Conservation (phyloP, 2,888 invertebrate genomes). For the Drosophila atripex region DNA sequence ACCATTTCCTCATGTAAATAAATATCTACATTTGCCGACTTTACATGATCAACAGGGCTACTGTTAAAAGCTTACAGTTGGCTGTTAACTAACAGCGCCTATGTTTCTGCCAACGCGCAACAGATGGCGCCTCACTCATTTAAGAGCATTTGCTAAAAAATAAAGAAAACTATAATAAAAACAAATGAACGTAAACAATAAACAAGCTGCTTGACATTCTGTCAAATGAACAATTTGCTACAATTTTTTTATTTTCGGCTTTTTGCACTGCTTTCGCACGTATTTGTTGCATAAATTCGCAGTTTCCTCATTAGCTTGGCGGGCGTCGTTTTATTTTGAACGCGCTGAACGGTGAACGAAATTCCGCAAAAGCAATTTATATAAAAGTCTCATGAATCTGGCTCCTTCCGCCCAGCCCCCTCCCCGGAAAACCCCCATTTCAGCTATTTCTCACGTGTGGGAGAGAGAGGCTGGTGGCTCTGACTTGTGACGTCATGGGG, state of each 20-base stretch:
- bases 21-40: not conserved
- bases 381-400: conserved; percentile 21
- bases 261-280: conserved; percentile 53
- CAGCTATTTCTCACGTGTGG: conserved; percentile 44
- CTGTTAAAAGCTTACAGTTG: not conserved
- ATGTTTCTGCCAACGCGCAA: not conserved
- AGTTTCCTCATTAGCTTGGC: conserved; percentile 70
- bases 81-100: not conserved
- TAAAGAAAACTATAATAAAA: not conserved
- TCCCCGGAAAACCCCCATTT: not conserved
- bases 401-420: not conserved
- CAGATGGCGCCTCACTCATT: conserved; percentile 1
- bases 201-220: conserved; percentile 15
- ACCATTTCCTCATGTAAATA: not conserved
- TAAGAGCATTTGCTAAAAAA: not conserved
- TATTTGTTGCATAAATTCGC: conserved; percentile 68
- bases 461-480: not conserved
- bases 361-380: conserved; percentile 67
- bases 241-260: conserved; percentile 14
- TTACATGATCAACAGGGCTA: not conserved
- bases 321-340: conserved; percentile 42
- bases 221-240: conserved; percentile 24
- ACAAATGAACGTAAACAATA: conserved; percentile 6
- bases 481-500: conserved; percentile 27
- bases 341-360: conserved; percentile 53